Evolutionary conservation across 2,797 vertebrate genomes (phyloP).

Genomic region (Tangara arthus): DNA sequence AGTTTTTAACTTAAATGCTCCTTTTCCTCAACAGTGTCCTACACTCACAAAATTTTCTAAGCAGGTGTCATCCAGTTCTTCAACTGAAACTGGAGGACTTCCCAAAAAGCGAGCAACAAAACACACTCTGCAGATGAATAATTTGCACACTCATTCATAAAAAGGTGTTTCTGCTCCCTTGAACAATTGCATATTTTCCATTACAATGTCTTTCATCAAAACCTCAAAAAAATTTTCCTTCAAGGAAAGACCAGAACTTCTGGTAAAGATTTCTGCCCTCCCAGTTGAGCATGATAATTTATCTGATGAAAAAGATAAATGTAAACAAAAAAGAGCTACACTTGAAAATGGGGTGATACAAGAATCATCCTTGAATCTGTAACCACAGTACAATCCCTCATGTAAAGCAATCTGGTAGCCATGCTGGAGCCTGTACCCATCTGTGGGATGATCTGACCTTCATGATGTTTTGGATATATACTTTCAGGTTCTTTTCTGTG

Average conservation of each 20-base stretch:
- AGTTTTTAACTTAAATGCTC: neutral
- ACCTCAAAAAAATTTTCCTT: rapidly evolving
- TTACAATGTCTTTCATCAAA: neutral
- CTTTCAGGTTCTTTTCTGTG: neutral
- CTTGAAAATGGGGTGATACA: neutral
- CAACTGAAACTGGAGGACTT: neutral
- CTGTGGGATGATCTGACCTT: neutral
- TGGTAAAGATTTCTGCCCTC: neutral
- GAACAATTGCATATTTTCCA: neutral
- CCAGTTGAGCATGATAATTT: neutral
- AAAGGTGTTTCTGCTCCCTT: neutral
- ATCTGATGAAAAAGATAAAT: neutral
- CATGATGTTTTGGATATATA: neutral
- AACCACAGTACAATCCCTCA: neutral
- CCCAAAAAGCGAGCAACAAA: neutral
- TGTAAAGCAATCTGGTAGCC: neutral
- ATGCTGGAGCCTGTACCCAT: neutral
- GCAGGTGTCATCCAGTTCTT: neutral
- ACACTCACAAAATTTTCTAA: neutral
- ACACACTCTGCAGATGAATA: neutral
- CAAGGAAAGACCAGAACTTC: neutral
- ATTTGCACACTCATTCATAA: neutral
- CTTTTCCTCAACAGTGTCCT: neutral
- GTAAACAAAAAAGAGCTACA: neutral
- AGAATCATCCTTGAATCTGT: neutral